Evolutionary conservation across 1,140 invertebrate species (phyloP), one percentile per base, ranked within the genome.

Genomic region (Kradibia gibbosae): DNA sequence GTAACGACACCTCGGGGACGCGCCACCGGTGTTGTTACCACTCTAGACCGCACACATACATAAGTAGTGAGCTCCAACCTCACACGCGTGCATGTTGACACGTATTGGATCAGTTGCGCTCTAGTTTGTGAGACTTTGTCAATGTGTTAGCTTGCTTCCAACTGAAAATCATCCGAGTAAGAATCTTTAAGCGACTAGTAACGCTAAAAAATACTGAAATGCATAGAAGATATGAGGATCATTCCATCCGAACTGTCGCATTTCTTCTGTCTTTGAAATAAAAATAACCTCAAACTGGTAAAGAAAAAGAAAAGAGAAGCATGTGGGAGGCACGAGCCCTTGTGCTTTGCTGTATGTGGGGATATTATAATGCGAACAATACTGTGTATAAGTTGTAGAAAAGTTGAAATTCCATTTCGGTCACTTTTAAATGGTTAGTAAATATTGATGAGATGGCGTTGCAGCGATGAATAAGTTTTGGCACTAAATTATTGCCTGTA

Each of bases 1-100:
- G 88, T 89, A 89, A 90, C 88, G 88, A 89, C 87, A 89, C 89
- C 88, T 89, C 86, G 87, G 83, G 89, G 88, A 87, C 87, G 85
- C 83, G 78, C 83, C 85, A 67, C 83, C 85, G 82, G 2, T 60
- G 48, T 67, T 79, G 65, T 79, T 71, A 82, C 77, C 60, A 67
- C 78, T 83, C 80, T 75, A 83, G 67, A 75, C 17, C 10, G 0
- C 28, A 48, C 7, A 84, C 74, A 84, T 83, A 81, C 84, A 28
- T 42, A 77, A 4, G 10, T 22, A 65, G 34, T 13, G 22, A 53
- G 20, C 31, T 5, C 39, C 39, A 71, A 20, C 67, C 36, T 11
- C 67, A 5, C 17, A 45, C 42, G 31, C 42, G 42, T 48, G 45
- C 22, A 15, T 13, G 25, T 10, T 5, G 15, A 31, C 31, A 50